Evolutionary conservation across 2,113 vertebrate genomes (phyloP).

Genomic region (Mesoclemmys tuberculata): DNA sequence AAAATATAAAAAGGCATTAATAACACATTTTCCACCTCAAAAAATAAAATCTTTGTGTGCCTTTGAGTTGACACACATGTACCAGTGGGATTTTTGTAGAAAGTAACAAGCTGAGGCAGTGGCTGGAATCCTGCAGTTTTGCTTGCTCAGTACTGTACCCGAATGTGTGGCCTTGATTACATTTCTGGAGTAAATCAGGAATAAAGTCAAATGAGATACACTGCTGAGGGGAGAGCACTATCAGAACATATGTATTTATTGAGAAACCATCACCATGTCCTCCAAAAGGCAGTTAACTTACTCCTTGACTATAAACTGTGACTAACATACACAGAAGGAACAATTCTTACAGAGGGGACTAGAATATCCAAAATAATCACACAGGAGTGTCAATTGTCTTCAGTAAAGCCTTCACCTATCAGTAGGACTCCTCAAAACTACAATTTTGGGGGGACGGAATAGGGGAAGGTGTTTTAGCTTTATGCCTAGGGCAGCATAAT

Average conservation of each 20-base stretch:
- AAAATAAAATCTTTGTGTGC: background rate
- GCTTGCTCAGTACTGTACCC: background rate
- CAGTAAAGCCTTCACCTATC: background rate
- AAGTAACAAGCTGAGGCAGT: background rate
- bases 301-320: background rate
- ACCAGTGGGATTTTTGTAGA: accelerated
- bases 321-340: background rate
- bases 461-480: background rate
- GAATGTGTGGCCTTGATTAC: background rate
- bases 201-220: background rate
- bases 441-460: background rate
- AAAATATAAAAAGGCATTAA: slow-evolving; percentile 7
- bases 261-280: background rate
- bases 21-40: slow-evolving; percentile 8
- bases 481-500: background rate
- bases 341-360: background rate
- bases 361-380: background rate
- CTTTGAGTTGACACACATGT: background rate
- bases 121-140: background rate
- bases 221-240: background rate
- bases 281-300: background rate
- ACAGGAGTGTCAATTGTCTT: background rate
- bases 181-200: background rate
- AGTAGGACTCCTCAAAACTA: background rate
- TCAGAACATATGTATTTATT: background rate